Base-by-base conservation (phyloP, 2,113 vertebrate species). In the Artemisiospiza belli region DNA sequence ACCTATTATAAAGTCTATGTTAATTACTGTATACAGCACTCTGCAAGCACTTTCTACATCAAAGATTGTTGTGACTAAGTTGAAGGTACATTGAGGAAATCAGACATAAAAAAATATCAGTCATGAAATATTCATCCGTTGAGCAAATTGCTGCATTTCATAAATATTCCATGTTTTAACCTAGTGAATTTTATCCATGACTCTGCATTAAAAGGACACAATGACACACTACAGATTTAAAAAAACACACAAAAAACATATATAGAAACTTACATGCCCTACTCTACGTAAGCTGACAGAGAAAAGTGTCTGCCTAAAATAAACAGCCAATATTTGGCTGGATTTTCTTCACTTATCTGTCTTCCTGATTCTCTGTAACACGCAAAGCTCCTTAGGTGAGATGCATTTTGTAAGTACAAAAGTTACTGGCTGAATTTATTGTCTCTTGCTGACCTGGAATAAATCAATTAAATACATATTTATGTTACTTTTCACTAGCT, bases 61-160 rank as follows among this genome's bases (percentile, higher is more conserved):
- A 93, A 95, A 96, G 73, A 33, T 46, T 79, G 61, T 90, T 87
- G 80, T 59, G 37, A 83, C 49, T 81, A 73, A 85, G 76, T 46
- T 75, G 33, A 85, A 96, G 41, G 84, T 30, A 49, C 9, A 19
- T 39, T 83, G 39, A 87, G 95, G 83, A 78, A 92, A 83, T 11
- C 66, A 91, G 82, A 93, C 63, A 90, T 30, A 83, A 95, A 85
- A 93, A 91, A 76, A 3, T 3, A 52, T 15, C 58, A 46, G 30
- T 85, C 19, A 93, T 95, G 90, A 96, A 96, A 95, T 88, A 97
- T 97, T 96, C 25, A 97, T 94, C 69, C 27, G 14, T 22, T 64
- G 66, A 92, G 57, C 52, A 95, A 87, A 89, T 74, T 37, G 3
- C 76, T 92, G 51, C 39, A 59, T 54, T 83, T 96, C 90, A 92